Conservation (phyloP, 2,888 invertebrate species). For the Lochmaea capreae region DNA sequence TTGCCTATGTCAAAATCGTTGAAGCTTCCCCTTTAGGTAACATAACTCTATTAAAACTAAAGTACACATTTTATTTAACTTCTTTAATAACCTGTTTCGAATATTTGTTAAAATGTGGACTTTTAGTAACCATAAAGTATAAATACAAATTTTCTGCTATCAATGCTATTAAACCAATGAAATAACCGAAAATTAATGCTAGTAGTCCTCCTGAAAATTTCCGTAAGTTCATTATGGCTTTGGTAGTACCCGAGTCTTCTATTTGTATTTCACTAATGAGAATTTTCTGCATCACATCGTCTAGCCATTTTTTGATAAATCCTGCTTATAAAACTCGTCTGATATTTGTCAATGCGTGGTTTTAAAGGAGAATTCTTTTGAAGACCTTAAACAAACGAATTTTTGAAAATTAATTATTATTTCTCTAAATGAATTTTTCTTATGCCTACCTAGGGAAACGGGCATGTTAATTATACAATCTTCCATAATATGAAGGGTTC, state of each 20-base stretch:
- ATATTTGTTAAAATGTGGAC: conserved; percentile 81
- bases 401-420: neutral
- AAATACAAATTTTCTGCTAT: conserved; percentile 76
- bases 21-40: no score
- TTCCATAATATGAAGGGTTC: conserved; percentile 83
- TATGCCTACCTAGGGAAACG: conserved; percentile 71
- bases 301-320: conserved; percentile 82
- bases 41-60: no score
- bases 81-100: conserved; percentile 56
- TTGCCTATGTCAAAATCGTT: no score
- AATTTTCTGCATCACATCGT: conserved; percentile 76
- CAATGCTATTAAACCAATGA: conserved; percentile 70
- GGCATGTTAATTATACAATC: conserved; percentile 86
- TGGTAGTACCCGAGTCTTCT: conserved; percentile 67
- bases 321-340: conserved; percentile 80
- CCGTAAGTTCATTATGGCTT: conserved; percentile 81
- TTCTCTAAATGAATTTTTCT: no score
- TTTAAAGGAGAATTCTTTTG: conserved; percentile 86
- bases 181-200: conserved; percentile 78
- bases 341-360: conserved; percentile 74
- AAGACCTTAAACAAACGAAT: conserved; percentile 67
- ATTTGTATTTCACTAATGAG: conserved; percentile 67
- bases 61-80: conserved; percentile 13
- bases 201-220: conserved; percentile 84
- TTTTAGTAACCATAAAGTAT: conserved; percentile 72